A percentile compares a stretch with the other conserved stretches of the same genome.
phyloP scores from a whole-genome alignment of 2,888 invertebrate species.

The Hirtodrosophila alboralis region DNA sequence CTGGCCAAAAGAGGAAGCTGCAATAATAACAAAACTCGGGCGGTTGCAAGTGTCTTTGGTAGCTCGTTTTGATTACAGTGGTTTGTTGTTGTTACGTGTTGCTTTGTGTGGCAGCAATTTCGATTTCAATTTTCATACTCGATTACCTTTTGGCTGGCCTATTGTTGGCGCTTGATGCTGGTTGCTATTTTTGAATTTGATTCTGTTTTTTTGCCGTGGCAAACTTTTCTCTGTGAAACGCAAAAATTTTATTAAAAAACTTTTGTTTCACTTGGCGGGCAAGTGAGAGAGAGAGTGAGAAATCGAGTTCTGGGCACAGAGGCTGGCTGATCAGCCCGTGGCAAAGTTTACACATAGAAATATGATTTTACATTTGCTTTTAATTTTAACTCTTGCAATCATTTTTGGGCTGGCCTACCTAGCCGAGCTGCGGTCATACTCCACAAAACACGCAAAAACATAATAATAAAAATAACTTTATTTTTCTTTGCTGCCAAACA shows the following conservation, averaged over 20 bases:
- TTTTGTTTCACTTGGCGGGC: conserved; percentile 71
- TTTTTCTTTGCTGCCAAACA: conserved; percentile 65
- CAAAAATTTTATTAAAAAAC: conserved; percentile 80
- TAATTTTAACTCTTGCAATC: conserved; percentile 80
- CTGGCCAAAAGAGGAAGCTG: conserved; percentile 18
- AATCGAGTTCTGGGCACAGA: conserved; percentile 38
- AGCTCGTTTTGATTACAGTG: conserved; percentile 48
- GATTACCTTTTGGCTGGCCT: conserved; percentile 72
- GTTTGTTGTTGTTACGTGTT: conserved; percentile 18
- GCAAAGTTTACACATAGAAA: conserved; percentile 78
- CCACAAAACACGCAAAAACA: conserved; percentile 54
- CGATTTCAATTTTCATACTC: conserved; percentile 79
- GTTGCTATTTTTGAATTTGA: conserved; percentile 40
- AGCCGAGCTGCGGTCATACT: conserved; percentile 34
- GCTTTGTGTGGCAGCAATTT: conserved; percentile 35
- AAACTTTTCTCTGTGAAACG: conserved; percentile 69
- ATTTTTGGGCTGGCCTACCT: conserved; percentile 60
- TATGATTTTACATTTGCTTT: conserved; percentile 80
- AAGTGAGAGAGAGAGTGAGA: conserved; percentile 12
- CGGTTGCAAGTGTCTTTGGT: conserved; percentile 32
- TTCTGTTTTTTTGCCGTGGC: conserved; percentile 29
- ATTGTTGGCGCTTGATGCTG: conserved; percentile 35
- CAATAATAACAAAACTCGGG: conserved; percentile 50
- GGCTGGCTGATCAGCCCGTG: conserved; percentile 30
- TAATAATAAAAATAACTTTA: conserved; percentile 75